A percentile compares a stretch with the other conserved stretches of the same genome.
Conservation (phyloP, 1,140 invertebrate species). For the Temnothorax nylanderi region DNA sequence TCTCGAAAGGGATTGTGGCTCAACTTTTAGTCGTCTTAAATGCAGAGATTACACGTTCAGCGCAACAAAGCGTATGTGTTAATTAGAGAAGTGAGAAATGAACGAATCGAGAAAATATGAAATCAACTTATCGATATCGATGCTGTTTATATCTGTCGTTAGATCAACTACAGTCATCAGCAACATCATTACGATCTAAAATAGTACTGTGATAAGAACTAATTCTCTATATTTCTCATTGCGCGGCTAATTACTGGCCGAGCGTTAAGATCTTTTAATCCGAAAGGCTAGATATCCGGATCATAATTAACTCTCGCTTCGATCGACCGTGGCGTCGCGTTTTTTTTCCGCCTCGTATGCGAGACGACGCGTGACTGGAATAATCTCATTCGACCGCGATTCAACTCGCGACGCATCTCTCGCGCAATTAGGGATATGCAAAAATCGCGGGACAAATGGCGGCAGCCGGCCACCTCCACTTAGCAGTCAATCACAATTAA, state of each 20-base stretch:
- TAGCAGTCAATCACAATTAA: constrained; percentile 86
- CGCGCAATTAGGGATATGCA: constrained; percentile 78
- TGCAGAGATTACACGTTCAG: constrained; percentile 13
- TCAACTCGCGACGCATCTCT: constrained; percentile 59
- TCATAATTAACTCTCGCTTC: constrained; percentile 20
- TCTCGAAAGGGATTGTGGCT: constrained; percentile 11
- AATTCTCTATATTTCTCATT: neutral
- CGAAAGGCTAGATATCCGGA: neutral
- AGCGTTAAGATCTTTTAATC: neutral
- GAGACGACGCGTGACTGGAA: constrained; percentile 57
- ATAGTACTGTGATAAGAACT: neutral
- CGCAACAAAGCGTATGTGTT: neutral
- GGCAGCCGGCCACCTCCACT: constrained; percentile 78
- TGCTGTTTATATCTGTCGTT: constrained; percentile 19
- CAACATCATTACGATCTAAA: neutral
- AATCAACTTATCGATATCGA: constrained; percentile 7
- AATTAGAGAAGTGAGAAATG: neutral
- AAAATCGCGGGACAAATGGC: constrained; percentile 80
- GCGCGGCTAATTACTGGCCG: neutral
- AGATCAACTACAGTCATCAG: constrained; percentile 8
- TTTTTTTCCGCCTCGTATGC: neutral
- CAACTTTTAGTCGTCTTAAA: constrained; percentile 10
- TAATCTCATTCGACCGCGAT: constrained; percentile 61
- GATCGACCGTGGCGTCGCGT: constrained; percentile 27
- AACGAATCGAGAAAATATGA: neutral